Evolutionary conservation across 1,140 invertebrate species (phyloP).

Genomic region (Trachelipus rathkii): DNA sequence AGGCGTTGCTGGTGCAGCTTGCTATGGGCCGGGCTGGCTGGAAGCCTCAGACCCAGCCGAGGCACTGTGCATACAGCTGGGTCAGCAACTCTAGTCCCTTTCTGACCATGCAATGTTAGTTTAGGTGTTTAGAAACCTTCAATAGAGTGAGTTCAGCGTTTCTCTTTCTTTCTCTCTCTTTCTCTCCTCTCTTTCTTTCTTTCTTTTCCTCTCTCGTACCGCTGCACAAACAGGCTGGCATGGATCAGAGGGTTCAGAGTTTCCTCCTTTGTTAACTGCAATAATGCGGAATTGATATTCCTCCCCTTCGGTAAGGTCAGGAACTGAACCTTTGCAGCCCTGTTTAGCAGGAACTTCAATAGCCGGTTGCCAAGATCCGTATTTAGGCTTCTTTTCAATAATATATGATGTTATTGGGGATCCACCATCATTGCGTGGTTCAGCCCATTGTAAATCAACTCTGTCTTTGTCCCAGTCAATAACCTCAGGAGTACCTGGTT

Average conservation of each 20-base stretch:
- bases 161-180: too few relatives aligned
- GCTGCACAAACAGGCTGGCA: slow-evolving; percentile 73
- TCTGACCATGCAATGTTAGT: too few relatives aligned
- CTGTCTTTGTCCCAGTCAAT: slow-evolving; percentile 90
- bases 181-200: too few relatives aligned
- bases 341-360: slow-evolving; percentile 71
- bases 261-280: slow-evolving; percentile 93
- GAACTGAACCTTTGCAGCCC: slow-evolving; percentile 61
- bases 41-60: too few relatives aligned
- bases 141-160: too few relatives aligned
- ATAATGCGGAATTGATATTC: slow-evolving; percentile 96
- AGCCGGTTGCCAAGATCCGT: slow-evolving; percentile 84
- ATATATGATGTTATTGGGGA: slow-evolving; percentile 88
- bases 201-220: too few relatives aligned
- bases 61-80: too few relatives aligned
- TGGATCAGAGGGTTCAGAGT: slow-evolving; percentile 88
- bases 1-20: too few relatives aligned
- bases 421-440: slow-evolving; percentile 86
- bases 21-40: too few relatives aligned
- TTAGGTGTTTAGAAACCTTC: too few relatives aligned
- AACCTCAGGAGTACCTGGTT: slow-evolving; percentile 74
- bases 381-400: slow-evolving; percentile 87
- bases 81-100: too few relatives aligned
- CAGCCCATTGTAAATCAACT: slow-evolving; percentile 87
- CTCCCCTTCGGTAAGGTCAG: slow-evolving; percentile 82